Evolutionary conservation across 2,888 invertebrate genomes (phyloP), one percentile per base, ranked within the genome.

Genomic region (Lottia gigantea): DNA sequence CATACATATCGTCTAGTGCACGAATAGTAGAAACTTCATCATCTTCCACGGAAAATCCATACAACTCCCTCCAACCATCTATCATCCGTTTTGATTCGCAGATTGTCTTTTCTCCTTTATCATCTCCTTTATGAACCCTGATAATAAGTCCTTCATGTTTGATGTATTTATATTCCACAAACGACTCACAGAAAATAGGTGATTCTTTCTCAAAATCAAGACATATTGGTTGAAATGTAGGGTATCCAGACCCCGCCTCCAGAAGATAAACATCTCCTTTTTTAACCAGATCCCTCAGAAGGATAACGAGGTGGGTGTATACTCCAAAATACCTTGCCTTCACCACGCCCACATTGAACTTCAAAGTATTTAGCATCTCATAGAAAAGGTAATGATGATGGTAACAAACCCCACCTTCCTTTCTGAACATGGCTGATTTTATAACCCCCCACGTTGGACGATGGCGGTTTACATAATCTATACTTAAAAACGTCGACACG

Each of bases 91-190:
- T 40, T 40, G 40, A 40, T 6, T 40, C 40, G 11, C 40, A 40
- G 1, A 40, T 40, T 3, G 40, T 11, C 8, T 40, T 40, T 40
- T 40, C 40, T 62, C 4, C 68, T 66, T 19, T 64, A 46, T 75
- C 74, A 31, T 74, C 74, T 25, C 74, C 62, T 8, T 75, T 67
- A 63, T 77, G 78, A 73, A 77, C 71, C 23, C 77, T 70, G 4
- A 75, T 55, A 16, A 75, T 64, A 66, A 68, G 66, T 2, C 73
- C 77, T 19, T 73, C 72, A 49, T 72, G 46, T 16, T 68, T 71
- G 0, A 78, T 69, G 67, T 72, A 77, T 62, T 78, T 78, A 64
- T 77, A 78, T 61, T 75, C 74, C 16, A 78, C 67, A 49, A 74
- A 77, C 12, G 77, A 76, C 16, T 76, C 72, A 14, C 70, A 31